These are phyloP conservation scores for Megaceryle maxima DNA, from an alignment of 2,113 vertebrate genomes.

Conservation along the genomic window DNA sequence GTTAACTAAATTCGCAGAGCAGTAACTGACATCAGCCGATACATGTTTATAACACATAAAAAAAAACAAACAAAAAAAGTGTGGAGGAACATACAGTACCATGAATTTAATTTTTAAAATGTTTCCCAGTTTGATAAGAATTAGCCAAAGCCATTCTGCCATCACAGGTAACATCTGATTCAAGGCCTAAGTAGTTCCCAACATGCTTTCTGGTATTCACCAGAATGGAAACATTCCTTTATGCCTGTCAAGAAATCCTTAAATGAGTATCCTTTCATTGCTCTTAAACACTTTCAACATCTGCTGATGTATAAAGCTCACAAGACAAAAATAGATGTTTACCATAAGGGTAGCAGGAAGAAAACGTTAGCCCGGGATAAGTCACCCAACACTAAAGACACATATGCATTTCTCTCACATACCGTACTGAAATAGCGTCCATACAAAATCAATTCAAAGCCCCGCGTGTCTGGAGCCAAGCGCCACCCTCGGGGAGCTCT, in stretches of 20 bases:
- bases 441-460: accelerated
- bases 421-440: accelerated
- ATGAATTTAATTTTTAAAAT: neutral
- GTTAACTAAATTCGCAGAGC: neutral
- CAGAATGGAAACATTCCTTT: neutral
- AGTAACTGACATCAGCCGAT: neutral
- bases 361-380: neutral
- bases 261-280: too few species aligned
- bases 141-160: neutral
- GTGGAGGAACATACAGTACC: neutral
- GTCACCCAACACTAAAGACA: neutral
- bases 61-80: neutral
- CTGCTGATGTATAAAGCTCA: neutral
- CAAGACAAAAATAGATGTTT: neutral
- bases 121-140: neutral
- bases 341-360: neutral
- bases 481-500: accelerated
- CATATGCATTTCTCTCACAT: accelerated
- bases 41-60: neutral
- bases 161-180: neutral
- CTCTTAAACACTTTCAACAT: neutral
- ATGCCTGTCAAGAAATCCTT: neutral
- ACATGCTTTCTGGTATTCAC: neutral
- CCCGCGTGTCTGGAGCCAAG: accelerated
- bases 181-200: neutral